A percentile compares a stretch with the other conserved stretches of the same genome.
Conservation (phyloP, 2,797 vertebrate genomes). For the Gymnopithys bicolor region DNA sequence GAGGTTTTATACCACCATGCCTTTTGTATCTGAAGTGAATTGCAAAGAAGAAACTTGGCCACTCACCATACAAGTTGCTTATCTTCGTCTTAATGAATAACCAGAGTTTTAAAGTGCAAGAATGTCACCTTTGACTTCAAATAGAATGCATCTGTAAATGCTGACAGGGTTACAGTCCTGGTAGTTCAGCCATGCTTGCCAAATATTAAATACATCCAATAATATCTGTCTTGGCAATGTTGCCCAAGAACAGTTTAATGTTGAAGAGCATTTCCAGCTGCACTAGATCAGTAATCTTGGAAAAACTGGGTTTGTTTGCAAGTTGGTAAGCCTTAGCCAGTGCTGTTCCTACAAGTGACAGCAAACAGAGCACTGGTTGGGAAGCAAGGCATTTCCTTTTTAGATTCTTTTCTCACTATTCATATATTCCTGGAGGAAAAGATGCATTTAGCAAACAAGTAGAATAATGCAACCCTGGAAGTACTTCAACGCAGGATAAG, state of each 20-base stretch:
- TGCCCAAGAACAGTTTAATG: neutral
- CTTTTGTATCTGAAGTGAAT: neutral
- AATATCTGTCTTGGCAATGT: neutral
- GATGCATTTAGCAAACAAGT: neutral
- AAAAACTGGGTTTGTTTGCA: neutral
- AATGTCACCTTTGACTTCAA: neutral
- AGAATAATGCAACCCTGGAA: neutral
- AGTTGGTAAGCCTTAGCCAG: neutral
- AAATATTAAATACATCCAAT: rapidly evolving
- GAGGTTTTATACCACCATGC: neutral
- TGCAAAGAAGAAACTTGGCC: neutral
- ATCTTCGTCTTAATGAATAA: neutral
- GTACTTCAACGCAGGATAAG: neutral
- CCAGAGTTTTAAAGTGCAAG: neutral
- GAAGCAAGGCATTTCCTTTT: neutral
- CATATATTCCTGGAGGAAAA: neutral
- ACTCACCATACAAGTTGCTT: neutral
- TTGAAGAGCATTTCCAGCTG: neutral
- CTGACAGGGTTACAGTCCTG: neutral
- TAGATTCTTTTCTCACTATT: neutral
- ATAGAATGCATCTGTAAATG: neutral
- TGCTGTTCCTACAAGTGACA: neutral
- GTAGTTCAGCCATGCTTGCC: neutral
- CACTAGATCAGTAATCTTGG: neutral
- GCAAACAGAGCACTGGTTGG: neutral